phyloP scores from a whole-genome alignment of 2,113 vertebrate genomes.

The Chionodraco myersi region DNA sequence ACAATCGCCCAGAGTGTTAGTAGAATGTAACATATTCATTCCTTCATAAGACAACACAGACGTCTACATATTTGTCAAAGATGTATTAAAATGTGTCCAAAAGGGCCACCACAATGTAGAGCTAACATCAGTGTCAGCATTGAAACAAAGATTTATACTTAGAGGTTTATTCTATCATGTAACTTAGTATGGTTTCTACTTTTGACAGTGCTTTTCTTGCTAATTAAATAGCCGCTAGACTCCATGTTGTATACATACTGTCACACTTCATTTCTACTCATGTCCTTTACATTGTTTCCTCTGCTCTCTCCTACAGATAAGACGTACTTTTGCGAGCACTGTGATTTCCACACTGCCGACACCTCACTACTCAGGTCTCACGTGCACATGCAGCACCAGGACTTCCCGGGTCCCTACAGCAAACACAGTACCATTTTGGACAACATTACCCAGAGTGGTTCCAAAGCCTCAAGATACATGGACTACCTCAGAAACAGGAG shows the following conservation, averaged over 20 bases:
- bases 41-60: no score
- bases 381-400: slow-evolving; percentile 72
- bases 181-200: not conserved
- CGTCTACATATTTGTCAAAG: not conserved
- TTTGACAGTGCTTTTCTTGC: not conserved
- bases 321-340: slow-evolving; percentile 80
- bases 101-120: not conserved
- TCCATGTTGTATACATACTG: not conserved
- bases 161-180: not conserved
- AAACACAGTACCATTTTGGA: slow-evolving; percentile 54
- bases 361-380: slow-evolving; percentile 76
- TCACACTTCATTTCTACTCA: not conserved
- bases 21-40: not conserved
- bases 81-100: not conserved
- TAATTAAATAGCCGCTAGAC: not conserved
- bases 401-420: slow-evolving; percentile 61
- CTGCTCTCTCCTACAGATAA: slow-evolving; percentile 81
- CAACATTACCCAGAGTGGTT: slow-evolving; percentile 64
- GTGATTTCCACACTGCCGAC: slow-evolving; percentile 84
- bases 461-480: slow-evolving; percentile 79
- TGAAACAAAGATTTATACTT: not conserved
- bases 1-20: not conserved
- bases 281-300: not conserved
- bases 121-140: not conserved
- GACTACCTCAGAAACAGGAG: slow-evolving; percentile 83